Evolutionary conservation across 1,140 invertebrate species (phyloP), one percentile per base, ranked within the genome.

Genomic region (Anastrepha ludens): DNA sequence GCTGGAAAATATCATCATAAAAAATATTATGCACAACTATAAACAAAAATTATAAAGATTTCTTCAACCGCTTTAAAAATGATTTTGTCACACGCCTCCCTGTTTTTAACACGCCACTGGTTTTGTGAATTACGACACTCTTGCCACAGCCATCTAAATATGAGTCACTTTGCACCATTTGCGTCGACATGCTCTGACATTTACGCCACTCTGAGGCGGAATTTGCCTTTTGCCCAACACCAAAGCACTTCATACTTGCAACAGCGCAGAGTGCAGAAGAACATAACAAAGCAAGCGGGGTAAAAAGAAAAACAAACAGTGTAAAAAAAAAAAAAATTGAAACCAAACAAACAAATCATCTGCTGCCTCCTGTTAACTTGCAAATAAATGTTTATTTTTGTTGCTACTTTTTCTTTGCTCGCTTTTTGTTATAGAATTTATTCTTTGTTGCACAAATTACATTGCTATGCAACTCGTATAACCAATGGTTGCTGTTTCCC

Each of bases 341-440:
- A 74, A 74, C 2, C 2, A 74, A 39, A 74, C 67, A 74, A 74
- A 47, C 67, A 74, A 74, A 74, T 74, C 39, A 65, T 5, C 67
- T 74, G 67, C 67, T 39, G 39, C 67, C 67, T 39, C 67, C 67
- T 74, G 67, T 74, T 74, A 74, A 74, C 39, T 47, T 41, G 67
- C 67, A 74, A 74, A 74, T 74, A 74, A 74, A 74, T 74, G 67
- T 74, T 29, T 44, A 74, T 74, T 74, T 74, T 41, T 44, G 39
- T 17, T 55, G 50, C 50, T 55, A 55, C 50, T 11, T 8, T 55
- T 55, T 55, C 11, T 6, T 55, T 8, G 1, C 17, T 39, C 39
- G 7, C 17, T 70, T 70, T 70, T 17, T 70, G 5, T 44, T 9
- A 8, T 44, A 7, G 11, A 15, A 15, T 47, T 47, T 4, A 15